These are phyloP conservation scores for Salvelinus namaycush DNA, from an alignment of 2,113 vertebrate genomes.

Conservation along the genomic window DNA sequence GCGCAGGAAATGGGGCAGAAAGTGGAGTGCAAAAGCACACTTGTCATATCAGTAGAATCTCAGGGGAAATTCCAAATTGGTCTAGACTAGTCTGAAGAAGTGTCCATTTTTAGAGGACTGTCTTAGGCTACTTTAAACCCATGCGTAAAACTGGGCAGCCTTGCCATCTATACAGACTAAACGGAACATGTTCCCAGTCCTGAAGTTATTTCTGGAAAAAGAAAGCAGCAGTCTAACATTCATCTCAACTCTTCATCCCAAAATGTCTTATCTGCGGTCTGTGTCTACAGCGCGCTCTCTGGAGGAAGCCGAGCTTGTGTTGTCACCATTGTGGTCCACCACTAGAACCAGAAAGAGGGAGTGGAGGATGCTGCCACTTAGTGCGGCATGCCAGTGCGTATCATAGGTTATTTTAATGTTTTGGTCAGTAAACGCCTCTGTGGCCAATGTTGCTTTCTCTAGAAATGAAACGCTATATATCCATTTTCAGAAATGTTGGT, in stretches of 20 bases:
- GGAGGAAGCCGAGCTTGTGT: neutral
- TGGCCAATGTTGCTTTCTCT: conserved; percentile 12
- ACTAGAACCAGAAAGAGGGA: conserved; percentile 16
- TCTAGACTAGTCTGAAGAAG: neutral
- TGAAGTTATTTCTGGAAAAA: neutral
- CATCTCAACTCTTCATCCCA: neutral
- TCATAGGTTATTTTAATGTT: too few relatives aligned
- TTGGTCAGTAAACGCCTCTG: too few relatives aligned
- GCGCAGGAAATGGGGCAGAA: neutral
- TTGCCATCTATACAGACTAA: neutral
- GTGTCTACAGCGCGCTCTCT: neutral
- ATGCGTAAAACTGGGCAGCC: neutral
- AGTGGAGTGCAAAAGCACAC: neutral
- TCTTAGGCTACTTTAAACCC: neutral
- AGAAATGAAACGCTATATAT: neutral
- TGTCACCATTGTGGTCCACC: conserved; percentile 14
- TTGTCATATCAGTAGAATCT: neutral
- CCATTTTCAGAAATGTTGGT: too few relatives aligned
- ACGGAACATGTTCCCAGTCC: neutral
- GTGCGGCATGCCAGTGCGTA: too few relatives aligned
- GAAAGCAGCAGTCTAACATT: neutral
- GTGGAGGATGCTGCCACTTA: conserved; percentile 13
- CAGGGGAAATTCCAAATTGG: neutral
- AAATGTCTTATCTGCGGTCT: neutral
- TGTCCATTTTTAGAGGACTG: neutral